These are phyloP conservation scores for Acrobeloides nanus DNA, from an alignment of 2,888 invertebrate genomes.

Conservation along the genomic window DNA sequence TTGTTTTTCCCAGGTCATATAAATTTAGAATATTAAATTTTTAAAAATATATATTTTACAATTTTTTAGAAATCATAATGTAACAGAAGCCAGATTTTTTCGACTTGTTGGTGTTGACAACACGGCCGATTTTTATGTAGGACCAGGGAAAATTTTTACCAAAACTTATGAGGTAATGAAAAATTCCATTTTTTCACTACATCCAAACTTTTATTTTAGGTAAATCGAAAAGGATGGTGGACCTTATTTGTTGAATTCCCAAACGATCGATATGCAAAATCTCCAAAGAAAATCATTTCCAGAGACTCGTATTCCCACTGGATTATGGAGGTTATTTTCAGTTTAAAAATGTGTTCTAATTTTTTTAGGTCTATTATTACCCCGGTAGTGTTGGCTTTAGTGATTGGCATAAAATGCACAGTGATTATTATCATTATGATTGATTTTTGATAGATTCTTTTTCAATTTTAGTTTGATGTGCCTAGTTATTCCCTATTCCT, in stretches of 20 bases:
- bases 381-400: conserved; percentile 34
- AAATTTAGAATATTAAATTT: too few species aligned
- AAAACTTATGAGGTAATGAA: conserved; percentile 44
- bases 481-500: background rate
- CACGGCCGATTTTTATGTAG: conserved; percentile 50
- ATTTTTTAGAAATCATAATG: conserved; percentile 50
- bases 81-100: conserved; percentile 50
- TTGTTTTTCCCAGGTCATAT: too few species aligned
- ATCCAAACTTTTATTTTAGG: conserved; percentile 23
- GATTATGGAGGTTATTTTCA: conserved; percentile 46
- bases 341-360: conserved; percentile 1
- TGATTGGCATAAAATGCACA: conserved; percentile 38
- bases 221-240: conserved; percentile 50
- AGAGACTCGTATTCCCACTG: conserved; percentile 50
- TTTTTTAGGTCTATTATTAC: conserved; percentile 29
- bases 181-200: conserved; percentile 7
- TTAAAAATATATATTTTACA: too few species aligned
- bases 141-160: conserved; percentile 49
- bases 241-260: conserved; percentile 53
- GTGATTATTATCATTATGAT: conserved; percentile 7
- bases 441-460: conserved; percentile 1
- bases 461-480: background rate
- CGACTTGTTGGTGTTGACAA: conserved; percentile 52
- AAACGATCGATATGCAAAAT: conserved; percentile 48
- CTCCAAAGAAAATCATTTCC: conserved; percentile 51